Evolutionary conservation across 2,888 invertebrate species (phyloP).

Genomic region (Choreutis nemorana): DNA sequence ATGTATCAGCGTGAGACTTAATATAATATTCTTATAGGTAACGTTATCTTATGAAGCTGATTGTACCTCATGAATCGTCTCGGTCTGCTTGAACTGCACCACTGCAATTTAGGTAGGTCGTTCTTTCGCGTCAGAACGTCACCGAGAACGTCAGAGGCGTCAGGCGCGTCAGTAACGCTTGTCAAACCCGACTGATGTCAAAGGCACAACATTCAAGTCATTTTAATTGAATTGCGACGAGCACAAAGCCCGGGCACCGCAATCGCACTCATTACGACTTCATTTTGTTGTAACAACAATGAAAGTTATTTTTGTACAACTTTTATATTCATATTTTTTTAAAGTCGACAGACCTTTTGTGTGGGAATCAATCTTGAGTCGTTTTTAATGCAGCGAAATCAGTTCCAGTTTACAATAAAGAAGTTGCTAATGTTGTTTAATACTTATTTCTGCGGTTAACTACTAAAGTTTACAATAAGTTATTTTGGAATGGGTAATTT

Average conservation of each 20-base stretch:
- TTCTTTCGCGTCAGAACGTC: no score
- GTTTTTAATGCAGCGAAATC: conserved; percentile 53
- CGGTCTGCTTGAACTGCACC: no score
- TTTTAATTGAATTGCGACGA: conserved; percentile 58
- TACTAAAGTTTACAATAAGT: no score
- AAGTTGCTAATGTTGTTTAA: conserved; percentile 47
- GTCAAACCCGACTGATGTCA: conserved; percentile 54
- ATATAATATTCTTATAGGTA: no score
- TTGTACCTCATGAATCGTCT: no score
- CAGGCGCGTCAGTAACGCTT: conserved; percentile 51
- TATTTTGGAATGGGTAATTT: no score
- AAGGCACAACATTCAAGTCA: conserved; percentile 49
- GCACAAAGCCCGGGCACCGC: conserved; percentile 22
- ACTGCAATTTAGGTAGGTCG: no score
- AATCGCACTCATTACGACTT: conserved; percentile 59
- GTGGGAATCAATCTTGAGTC: conserved; percentile 52
- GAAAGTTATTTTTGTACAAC: no score
- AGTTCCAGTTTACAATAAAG: conserved; percentile 50
- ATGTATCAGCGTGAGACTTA: no score
- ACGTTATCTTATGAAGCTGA: no score
- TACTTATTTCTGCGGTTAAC: conserved; percentile 20
- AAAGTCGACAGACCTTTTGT: conserved; percentile 51
- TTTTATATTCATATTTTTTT: no score
- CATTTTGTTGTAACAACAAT: conserved; percentile 9
- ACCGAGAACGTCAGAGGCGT: conserved; percentile 22